phyloP scores from a whole-genome alignment of 2,113 vertebrate species.

The Trogon melanurus region DNA sequence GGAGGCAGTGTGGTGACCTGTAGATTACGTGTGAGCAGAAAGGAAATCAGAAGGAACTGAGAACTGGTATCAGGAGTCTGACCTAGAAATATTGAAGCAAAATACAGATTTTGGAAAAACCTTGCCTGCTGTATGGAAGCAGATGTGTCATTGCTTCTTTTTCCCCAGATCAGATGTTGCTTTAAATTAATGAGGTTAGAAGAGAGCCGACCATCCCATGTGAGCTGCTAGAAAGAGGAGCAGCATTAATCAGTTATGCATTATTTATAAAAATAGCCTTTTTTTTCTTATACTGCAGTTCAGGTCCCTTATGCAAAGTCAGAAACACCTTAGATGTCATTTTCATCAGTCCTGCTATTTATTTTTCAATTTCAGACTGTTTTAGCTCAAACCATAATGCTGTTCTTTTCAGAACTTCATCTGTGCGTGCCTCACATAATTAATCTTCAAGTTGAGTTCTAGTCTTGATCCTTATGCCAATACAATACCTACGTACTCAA shows the following conservation, averaged over 20 bases:
- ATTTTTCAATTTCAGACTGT: neutral
- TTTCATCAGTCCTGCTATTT: neutral
- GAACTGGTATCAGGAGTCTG: neutral
- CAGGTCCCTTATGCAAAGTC: neutral
- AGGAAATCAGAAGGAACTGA: neutral
- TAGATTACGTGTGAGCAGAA: neutral
- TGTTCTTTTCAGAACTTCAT: neutral
- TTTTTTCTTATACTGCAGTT: neutral
- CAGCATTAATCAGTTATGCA: neutral
- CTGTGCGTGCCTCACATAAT: neutral
- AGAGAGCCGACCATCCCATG: rapidly evolving
- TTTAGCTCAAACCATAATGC: neutral
- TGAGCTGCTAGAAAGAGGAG: neutral
- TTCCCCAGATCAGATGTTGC: neutral
- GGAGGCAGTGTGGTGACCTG: neutral
- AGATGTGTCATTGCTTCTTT: neutral
- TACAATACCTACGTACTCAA: neutral
- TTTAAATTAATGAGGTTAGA: neutral
- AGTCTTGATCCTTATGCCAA: neutral
- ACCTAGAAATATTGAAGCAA: neutral
- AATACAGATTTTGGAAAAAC: neutral
- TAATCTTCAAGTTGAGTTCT: neutral
- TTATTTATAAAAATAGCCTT: neutral
- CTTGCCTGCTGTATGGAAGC: neutral
- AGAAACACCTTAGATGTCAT: neutral